Evolutionary conservation across 2,113 vertebrate species (phyloP).

Genomic region (Camelus bactrianus): DNA sequence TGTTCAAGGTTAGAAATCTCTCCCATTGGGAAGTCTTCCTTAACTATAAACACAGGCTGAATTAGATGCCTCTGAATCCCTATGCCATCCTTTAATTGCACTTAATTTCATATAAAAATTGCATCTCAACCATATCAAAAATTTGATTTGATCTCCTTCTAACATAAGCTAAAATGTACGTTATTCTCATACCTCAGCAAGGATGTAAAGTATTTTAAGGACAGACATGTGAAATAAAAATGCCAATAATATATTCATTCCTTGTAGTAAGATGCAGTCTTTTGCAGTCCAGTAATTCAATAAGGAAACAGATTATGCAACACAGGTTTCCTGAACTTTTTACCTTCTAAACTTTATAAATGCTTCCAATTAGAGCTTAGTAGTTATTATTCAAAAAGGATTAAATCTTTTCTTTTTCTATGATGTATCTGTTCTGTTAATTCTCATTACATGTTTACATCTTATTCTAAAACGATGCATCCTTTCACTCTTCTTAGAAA

Average conservation of each 20-base stretch:
- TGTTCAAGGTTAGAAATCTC: neutral
- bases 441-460: neutral
- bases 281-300: neutral
- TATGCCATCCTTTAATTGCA: neutral
- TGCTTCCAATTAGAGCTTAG: accelerated
- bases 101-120: neutral
- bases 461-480: constrained; percentile 26
- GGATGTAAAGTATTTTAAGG: constrained; percentile 49
- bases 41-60: neutral
- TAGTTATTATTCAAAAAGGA: neutral
- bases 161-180: neutral
- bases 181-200: neutral
- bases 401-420: neutral
- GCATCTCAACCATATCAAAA: neutral
- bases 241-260: neutral
- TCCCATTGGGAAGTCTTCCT: neutral
- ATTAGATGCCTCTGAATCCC: neutral
- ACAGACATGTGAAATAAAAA: neutral
- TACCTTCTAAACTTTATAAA: neutral
- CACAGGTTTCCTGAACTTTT: accelerated
- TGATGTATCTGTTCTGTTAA: neutral
- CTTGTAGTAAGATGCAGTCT: neutral
- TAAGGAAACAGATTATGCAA: neutral
- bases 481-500: neutral
- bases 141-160: constrained; percentile 55